Percentiles rank a stretch among this genome's conserved stretches.
Evolutionary conservation across 2,888 invertebrate genomes (phyloP).

Genomic region (Polyommatus icarus): DNA sequence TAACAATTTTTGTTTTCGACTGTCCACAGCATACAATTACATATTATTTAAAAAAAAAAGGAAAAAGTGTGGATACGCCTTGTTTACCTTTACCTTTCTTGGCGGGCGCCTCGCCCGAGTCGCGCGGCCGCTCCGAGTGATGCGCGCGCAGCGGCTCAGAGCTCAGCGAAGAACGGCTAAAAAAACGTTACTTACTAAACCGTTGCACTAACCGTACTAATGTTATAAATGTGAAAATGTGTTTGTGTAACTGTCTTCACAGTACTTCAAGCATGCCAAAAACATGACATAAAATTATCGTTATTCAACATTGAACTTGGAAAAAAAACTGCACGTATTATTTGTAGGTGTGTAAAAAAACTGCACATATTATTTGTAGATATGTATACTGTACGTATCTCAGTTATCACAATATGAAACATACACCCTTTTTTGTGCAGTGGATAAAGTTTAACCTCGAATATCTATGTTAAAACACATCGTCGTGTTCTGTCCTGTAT

Average conservation of each 20-base stretch:
- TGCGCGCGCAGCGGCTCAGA: conserved; percentile 43
- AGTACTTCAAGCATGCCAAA: too few relatives aligned
- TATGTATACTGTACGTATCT: too few relatives aligned
- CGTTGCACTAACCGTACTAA: too few relatives aligned
- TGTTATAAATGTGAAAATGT: too few relatives aligned
- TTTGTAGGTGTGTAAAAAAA: too few relatives aligned
- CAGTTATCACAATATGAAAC: too few relatives aligned
- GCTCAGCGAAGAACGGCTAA: conserved; percentile 6
- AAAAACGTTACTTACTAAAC: not conserved
- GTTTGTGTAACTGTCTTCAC: too few relatives aligned
- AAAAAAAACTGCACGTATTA: too few relatives aligned
- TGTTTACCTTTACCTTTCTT: conserved; percentile 74
- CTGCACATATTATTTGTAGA: too few relatives aligned
- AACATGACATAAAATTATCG: too few relatives aligned
- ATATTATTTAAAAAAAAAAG: conserved; percentile 10
- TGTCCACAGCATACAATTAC: not conserved
- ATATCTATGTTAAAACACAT: not conserved
- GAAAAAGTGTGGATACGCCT: conserved; percentile 39
- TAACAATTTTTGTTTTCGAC: too few relatives aligned
- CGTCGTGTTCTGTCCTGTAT: not conserved
- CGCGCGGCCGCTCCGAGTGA: conserved; percentile 62
- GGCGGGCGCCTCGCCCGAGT: conserved; percentile 61
- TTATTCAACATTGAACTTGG: too few relatives aligned
- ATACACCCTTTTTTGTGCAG: not conserved
- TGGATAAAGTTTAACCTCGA: not conserved